Percentiles rank a stretch among this genome's conserved stretches.
These are phyloP conservation scores for Maniola hyperantus DNA, from an alignment of 2,888 invertebrate species.

Conservation along the genomic window DNA sequence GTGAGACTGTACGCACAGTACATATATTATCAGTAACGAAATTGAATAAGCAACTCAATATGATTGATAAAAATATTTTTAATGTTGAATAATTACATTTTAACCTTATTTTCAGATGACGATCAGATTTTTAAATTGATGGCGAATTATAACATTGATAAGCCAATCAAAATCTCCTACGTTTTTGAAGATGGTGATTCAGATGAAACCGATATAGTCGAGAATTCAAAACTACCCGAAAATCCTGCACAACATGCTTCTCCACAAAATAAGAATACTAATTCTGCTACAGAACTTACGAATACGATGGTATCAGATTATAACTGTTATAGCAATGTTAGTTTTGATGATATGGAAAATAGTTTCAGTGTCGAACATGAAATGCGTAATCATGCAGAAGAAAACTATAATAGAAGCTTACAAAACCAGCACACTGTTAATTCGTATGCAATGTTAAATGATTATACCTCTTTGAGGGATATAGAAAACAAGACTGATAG, in stretches of 20 bases:
- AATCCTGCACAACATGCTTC: neutral
- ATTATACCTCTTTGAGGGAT: neutral
- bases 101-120: neutral
- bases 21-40: too few relatives aligned
- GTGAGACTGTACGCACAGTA: too few relatives aligned
- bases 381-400: neutral
- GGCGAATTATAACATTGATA: neutral
- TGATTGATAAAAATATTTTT: neutral
- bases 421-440: neutral
- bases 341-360: neutral
- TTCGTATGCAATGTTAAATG: neutral
- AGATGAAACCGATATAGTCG: neutral
- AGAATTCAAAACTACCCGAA: neutral
- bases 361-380: neutral
- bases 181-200: slow-evolving; percentile 1
- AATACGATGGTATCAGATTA: neutral
- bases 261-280: neutral
- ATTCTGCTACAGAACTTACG: neutral
- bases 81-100: neutral
- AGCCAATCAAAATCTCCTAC: slow-evolving; percentile 9
- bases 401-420: neutral
- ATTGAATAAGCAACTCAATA: too few relatives aligned
- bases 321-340: neutral
- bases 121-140: too few relatives aligned
- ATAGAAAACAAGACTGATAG: neutral